Conservation (phyloP, 2,797 vertebrate genomes). For the Scomberomorus guttatus region DNA sequence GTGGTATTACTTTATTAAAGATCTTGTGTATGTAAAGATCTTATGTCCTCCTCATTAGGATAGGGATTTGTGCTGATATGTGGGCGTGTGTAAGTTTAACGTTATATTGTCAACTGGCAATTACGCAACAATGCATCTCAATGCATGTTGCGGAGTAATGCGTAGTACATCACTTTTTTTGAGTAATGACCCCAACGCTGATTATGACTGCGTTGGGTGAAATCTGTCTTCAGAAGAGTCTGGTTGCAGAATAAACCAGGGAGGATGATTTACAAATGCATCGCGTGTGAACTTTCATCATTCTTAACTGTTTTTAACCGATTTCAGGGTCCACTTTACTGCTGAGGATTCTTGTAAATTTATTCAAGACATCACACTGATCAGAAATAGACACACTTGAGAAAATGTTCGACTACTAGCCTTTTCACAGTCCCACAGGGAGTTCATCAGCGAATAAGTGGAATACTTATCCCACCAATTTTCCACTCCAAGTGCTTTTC, state of each 20-base stretch:
- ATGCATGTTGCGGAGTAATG: too few relatives aligned
- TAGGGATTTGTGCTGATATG: too few relatives aligned
- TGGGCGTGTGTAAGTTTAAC: too few relatives aligned
- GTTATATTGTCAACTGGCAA: too few relatives aligned
- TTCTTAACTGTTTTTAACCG: not conserved
- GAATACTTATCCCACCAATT: slow-evolving; percentile 60
- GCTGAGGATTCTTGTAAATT: slow-evolving; percentile 6
- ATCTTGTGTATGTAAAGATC: not conserved
- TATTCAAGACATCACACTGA: slow-evolving; percentile 35
- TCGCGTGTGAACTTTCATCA: slow-evolving; percentile 5
- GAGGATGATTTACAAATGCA: not conserved
- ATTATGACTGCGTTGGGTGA: slow-evolving; percentile 16
- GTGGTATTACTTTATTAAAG: not conserved
- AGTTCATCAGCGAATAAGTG: slow-evolving; percentile 58
- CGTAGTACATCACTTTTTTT: too few relatives aligned
- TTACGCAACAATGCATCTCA: too few relatives aligned
- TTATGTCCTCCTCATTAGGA: too few relatives aligned
- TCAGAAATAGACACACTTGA: slow-evolving; percentile 58
- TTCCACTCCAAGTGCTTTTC: slow-evolving; percentile 46
- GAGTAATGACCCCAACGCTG: too few relatives aligned
- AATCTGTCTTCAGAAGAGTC: not conserved
- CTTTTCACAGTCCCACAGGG: slow-evolving; percentile 55
- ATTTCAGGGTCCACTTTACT: slow-evolving; percentile 23
- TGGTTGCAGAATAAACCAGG: slow-evolving; percentile 20
- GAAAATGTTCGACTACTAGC: slow-evolving; percentile 25